Percentiles rank a stretch among this genome's conserved stretches.
Evolutionary conservation across 2,113 vertebrate genomes (phyloP).

Genomic region (Catharus bicknelli): DNA sequence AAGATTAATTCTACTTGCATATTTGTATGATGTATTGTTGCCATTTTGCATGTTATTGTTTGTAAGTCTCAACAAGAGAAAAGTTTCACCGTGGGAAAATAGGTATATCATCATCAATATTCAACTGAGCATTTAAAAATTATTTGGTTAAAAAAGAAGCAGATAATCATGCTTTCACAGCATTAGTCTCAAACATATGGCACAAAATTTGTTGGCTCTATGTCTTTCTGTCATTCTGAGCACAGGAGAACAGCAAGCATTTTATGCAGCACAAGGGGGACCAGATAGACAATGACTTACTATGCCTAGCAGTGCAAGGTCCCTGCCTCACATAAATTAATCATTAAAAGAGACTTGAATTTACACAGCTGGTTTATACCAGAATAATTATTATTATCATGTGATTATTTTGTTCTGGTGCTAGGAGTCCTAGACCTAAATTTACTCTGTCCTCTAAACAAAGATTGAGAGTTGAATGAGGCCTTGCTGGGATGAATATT

Average conservation of each 20-base stretch:
- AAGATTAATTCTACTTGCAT: neutral
- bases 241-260: neutral
- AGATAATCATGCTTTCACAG: neutral
- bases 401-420: neutral
- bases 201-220: neutral
- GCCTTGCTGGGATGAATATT: neutral
- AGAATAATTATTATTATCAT: neutral
- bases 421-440: conserved; percentile 13
- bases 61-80: neutral
- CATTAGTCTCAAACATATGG: neutral
- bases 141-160: neutral
- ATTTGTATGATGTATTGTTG: neutral
- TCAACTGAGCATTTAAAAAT: neutral
- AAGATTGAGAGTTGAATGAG: neutral
- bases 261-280: neutral
- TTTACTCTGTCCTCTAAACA: neutral
- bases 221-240: neutral
- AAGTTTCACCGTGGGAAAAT: neutral
- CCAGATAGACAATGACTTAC: neutral
- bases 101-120: neutral
- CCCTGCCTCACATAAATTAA: neutral
- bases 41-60: neutral
- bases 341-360: neutral
- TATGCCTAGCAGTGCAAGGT: neutral
- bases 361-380: neutral